Conservation (phyloP, 2,888 invertebrate genomes). For the Rhyacophila evoluta region DNA sequence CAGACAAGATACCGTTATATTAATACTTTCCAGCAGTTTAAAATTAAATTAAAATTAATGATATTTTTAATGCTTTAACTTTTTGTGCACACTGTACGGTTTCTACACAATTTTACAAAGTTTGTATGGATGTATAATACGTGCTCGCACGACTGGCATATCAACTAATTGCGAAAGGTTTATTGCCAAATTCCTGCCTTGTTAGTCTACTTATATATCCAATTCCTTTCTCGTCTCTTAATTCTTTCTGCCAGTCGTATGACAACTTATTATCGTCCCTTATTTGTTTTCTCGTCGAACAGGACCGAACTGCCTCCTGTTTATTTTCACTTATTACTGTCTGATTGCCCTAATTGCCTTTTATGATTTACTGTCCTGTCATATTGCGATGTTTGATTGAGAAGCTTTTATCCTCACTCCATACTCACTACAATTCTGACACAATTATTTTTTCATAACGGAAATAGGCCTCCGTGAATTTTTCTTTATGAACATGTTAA, state of each 20-base stretch:
- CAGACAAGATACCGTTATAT: no score
- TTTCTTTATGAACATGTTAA: no score
- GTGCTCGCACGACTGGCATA: slow-evolving; percentile 26
- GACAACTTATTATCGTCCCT: slow-evolving; percentile 45
- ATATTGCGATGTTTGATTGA: background rate
- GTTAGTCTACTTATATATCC: slow-evolving; percentile 50
- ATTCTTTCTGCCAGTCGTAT: slow-evolving; percentile 42
- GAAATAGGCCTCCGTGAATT: no score
- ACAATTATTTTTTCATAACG: no score
- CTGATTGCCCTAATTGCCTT: slow-evolving; percentile 42
- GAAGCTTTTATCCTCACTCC: background rate
- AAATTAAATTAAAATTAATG: no score
- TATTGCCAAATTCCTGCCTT: slow-evolving; percentile 49
- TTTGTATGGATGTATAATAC: background rate
- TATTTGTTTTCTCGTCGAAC: slow-evolving; percentile 39
- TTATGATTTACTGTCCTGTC: slow-evolving; percentile 34
- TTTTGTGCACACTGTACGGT: background rate
- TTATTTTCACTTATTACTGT: slow-evolving; percentile 45
- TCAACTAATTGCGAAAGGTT: slow-evolving; percentile 49
- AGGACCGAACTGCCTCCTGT: background rate
- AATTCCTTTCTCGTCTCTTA: slow-evolving; percentile 31
- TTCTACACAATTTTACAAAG: background rate
- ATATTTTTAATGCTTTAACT: no score
- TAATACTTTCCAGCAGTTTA: no score
- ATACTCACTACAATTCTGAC: no score